phyloP scores from a whole-genome alignment of 2,113 vertebrate species.

The Corynorhinus townsendii region DNA sequence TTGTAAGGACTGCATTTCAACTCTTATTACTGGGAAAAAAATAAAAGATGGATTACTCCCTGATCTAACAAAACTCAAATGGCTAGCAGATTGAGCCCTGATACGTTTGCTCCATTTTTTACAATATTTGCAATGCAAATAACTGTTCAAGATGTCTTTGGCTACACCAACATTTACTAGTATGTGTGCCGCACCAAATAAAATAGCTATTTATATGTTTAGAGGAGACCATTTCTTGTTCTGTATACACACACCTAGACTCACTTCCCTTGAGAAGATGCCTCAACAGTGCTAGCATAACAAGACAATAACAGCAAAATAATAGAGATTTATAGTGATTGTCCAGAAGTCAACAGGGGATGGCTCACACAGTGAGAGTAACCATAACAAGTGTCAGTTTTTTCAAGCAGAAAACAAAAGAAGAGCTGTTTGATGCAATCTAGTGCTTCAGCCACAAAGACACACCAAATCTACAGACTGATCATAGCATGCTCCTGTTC shows the following conservation, averaged over 20 bases:
- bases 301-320: constrained; percentile 68
- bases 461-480: constrained; percentile 12
- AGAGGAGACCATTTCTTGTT: constrained; percentile 52
- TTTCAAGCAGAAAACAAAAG: constrained; percentile 70
- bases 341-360: constrained; percentile 69
- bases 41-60: constrained; percentile 42
- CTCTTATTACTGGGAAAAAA: constrained; percentile 24
- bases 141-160: constrained; percentile 60
- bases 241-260: constrained; percentile 63
- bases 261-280: constrained; percentile 61
- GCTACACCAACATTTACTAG: constrained; percentile 49
- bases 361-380: constrained; percentile 37
- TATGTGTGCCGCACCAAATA: constrained; percentile 55
- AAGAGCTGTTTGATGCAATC: constrained; percentile 10
- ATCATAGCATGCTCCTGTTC: background rate
- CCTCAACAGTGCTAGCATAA: constrained; percentile 56
- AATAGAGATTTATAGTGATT: constrained; percentile 75
- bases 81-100: constrained; percentile 44
- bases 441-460: constrained; percentile 48
- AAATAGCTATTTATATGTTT: constrained; percentile 71
- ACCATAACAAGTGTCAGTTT: constrained; percentile 63
- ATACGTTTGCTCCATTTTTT: background rate
- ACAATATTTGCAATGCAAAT: constrained; percentile 68
- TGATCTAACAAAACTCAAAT: constrained; percentile 52
- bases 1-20: constrained; percentile 34